These are phyloP conservation scores for Dipodomys ordii DNA, from an alignment of 2,113 vertebrate genomes.

Conservation along the genomic window DNA sequence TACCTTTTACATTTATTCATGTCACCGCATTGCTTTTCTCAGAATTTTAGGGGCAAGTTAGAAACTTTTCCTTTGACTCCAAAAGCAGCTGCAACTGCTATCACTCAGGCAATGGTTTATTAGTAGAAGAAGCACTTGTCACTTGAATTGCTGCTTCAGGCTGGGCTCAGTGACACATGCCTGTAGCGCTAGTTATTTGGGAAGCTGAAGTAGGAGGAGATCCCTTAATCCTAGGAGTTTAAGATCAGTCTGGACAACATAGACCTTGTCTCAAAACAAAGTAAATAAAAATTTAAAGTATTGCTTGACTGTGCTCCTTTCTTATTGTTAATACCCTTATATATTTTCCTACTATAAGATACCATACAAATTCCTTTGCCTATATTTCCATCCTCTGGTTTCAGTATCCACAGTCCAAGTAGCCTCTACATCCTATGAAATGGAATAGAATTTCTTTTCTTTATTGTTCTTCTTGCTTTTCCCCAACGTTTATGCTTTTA, in stretches of 20 bases:
- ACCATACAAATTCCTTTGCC: conserved; percentile 9
- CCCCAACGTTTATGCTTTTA: background rate
- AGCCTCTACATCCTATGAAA: conserved; percentile 36
- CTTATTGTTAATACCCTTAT: background rate
- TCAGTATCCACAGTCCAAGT: background rate
- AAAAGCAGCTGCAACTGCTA: background rate
- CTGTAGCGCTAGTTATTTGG: background rate
- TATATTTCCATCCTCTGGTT: conserved; percentile 2
- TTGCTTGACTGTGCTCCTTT: background rate
- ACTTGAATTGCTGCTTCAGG: conserved; percentile 28
- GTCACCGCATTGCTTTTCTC: background rate
- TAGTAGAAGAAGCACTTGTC: background rate
- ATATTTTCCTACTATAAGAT: background rate
- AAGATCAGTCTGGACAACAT: background rate
- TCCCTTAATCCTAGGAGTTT: background rate
- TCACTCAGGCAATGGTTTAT: background rate
- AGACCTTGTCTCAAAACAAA: background rate
- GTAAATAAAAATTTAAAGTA: background rate
- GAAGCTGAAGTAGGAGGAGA: background rate
- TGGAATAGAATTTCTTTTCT: conserved; percentile 30
- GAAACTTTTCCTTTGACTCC: background rate
- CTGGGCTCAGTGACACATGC: background rate
- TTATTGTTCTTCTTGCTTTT: background rate
- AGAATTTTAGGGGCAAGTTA: conserved; percentile 30
- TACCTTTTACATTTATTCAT: conserved; percentile 16